A percentile compares a stretch with the other conserved stretches of the same genome.
phyloP scores from a whole-genome alignment of 2,113 vertebrate genomes.

The Tursiops truncatus region DNA sequence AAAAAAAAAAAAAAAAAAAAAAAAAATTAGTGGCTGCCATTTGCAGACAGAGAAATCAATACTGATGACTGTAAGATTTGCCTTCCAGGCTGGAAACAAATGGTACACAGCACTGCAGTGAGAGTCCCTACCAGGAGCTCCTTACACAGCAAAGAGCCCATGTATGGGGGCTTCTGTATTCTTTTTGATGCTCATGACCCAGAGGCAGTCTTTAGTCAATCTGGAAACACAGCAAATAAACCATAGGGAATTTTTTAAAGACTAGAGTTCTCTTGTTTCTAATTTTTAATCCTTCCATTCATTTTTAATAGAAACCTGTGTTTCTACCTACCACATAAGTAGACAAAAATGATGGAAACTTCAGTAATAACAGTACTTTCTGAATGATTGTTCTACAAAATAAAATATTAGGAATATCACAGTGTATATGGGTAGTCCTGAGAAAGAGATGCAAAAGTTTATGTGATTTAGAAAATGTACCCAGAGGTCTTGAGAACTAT shows the following conservation, averaged over 20 bases:
- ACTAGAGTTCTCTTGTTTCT: not conserved
- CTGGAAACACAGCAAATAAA: not conserved
- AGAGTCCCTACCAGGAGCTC: rapidly evolving
- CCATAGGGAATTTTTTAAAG: not conserved
- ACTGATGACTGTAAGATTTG: not conserved
- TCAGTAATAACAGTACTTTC: not conserved
- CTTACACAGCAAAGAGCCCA: rapidly evolving
- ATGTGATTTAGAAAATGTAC: not conserved
- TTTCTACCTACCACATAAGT: not conserved
- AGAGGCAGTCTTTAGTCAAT: not conserved
- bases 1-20: no score
- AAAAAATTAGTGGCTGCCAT: conserved; percentile 21
- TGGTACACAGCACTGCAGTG: no score
- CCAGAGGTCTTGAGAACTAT: not conserved
- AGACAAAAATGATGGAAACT: not conserved
- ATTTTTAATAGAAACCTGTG: not conserved
- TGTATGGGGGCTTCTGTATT: not conserved
- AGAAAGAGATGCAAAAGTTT: not conserved
- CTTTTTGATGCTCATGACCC: no score
- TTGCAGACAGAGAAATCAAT: conserved; percentile 1
- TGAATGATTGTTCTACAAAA: not conserved
- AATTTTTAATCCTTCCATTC: not conserved
- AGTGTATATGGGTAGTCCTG: rapidly evolving
- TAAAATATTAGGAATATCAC: not conserved
- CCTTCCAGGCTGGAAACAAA: not conserved